A percentile compares a stretch with the other conserved stretches of the same genome.
These are phyloP conservation scores for Merops nubicus DNA, from an alignment of 2,113 vertebrate genomes.

Conservation along the genomic window DNA sequence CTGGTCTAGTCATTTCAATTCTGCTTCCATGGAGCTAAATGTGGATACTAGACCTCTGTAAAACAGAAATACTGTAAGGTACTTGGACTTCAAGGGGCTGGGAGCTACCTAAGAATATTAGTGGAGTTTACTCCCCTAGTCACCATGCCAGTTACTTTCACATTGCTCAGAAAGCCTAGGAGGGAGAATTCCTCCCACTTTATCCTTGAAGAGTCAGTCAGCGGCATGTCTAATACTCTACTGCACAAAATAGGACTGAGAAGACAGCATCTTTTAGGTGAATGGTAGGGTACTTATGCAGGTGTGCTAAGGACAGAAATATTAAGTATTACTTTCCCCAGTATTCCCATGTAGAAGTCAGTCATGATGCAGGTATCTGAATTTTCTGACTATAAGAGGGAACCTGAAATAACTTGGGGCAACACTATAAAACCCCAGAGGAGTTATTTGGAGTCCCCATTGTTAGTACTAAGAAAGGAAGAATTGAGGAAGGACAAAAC, in stretches of 20 bases:
- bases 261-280: neutral
- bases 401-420: neutral
- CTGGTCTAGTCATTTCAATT: neutral
- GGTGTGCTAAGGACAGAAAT: neutral
- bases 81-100: neutral
- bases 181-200: neutral
- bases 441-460: neutral
- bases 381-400: neutral
- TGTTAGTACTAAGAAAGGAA: neutral
- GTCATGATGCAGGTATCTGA: neutral
- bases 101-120: neutral
- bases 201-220: neutral
- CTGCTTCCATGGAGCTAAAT: neutral
- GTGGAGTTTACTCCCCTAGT: neutral
- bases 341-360: neutral
- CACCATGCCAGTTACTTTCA: neutral
- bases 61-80: neutral
- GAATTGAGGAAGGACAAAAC: neutral
- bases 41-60: neutral
- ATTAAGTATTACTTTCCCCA: neutral
- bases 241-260: neutral
- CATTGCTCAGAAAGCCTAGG: neutral
- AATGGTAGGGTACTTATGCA: neutral
- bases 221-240: neutral
- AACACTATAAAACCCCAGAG: neutral